Evolutionary conservation across 2,888 invertebrate genomes (phyloP).

Genomic region (Zygothrica quintamaculata): DNA sequence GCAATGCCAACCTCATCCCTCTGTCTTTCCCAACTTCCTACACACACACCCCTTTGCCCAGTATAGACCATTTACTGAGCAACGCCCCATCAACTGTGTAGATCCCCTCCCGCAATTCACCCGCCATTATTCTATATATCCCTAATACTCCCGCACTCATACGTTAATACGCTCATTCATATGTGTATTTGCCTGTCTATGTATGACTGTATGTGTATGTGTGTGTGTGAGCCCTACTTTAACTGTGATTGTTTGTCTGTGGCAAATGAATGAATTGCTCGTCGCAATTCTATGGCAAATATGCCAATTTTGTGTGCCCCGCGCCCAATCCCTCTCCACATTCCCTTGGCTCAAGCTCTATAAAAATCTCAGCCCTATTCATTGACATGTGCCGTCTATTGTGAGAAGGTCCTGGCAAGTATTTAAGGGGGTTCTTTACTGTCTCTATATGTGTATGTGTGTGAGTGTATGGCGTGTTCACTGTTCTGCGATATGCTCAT

Average conservation of each 20-base stretch:
- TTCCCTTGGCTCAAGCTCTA: constrained; percentile 35
- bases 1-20: no score
- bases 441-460: constrained; percentile 16
- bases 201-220: constrained; percentile 6
- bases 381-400: constrained; percentile 72
- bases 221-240: constrained; percentile 53
- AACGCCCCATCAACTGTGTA: background rate
- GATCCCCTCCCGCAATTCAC: background rate
- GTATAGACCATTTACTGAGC: no score
- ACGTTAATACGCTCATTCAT: constrained; percentile 76
- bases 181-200: constrained; percentile 54
- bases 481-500: constrained; percentile 66
- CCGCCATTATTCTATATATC: background rate
- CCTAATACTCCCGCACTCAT: constrained; percentile 41
- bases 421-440: constrained; percentile 16
- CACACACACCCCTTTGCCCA: no score
- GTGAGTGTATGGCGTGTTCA: constrained; percentile 48
- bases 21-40: no score
- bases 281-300: constrained; percentile 67
- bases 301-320: constrained; percentile 66
- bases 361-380: constrained; percentile 53
- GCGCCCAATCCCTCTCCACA: constrained; percentile 6
- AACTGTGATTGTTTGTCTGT: constrained; percentile 74
- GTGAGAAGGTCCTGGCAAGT: constrained; percentile 22
- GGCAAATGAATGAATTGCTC: constrained; percentile 78